These are phyloP conservation scores for Willisornis vidua DNA, from an alignment of 2,113 vertebrate genomes.

Conservation along the genomic window DNA sequence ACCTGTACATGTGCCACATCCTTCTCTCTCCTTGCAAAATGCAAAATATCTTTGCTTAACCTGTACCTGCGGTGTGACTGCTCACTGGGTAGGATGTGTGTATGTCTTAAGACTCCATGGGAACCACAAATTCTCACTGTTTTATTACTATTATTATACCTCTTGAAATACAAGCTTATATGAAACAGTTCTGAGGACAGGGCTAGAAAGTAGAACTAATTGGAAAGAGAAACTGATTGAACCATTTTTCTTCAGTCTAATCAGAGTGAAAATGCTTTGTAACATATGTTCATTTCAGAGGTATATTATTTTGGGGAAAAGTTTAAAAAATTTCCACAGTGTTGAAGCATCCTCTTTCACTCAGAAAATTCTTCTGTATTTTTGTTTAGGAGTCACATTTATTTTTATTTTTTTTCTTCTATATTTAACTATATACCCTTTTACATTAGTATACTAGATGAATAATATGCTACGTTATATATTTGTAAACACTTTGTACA, in stretches of 20 bases:
- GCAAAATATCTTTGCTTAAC: background rate
- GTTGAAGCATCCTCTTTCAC: background rate
- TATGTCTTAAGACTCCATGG: background rate
- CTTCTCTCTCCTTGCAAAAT: background rate
- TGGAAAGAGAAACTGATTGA: background rate
- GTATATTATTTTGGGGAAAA: background rate
- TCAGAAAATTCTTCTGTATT: background rate
- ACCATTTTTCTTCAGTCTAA: background rate
- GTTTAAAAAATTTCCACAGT: background rate
- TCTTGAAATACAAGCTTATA: background rate
- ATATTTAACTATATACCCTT: background rate
- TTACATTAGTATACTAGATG: background rate
- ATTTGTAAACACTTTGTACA: background rate
- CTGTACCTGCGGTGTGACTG: background rate
- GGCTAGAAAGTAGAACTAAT: background rate
- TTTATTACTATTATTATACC: background rate
- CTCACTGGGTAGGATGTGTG: background rate
- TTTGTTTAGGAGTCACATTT: background rate
- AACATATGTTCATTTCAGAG: background rate
- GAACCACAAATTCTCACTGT: background rate
- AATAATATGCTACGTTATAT: background rate
- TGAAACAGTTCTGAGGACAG: background rate
- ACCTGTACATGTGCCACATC: rapidly evolving
- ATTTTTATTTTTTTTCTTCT: background rate
- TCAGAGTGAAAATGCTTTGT: background rate